These are phyloP conservation scores for Mythimna ferrago DNA, from an alignment of 2,888 invertebrate genomes.

Conservation along the genomic window DNA sequence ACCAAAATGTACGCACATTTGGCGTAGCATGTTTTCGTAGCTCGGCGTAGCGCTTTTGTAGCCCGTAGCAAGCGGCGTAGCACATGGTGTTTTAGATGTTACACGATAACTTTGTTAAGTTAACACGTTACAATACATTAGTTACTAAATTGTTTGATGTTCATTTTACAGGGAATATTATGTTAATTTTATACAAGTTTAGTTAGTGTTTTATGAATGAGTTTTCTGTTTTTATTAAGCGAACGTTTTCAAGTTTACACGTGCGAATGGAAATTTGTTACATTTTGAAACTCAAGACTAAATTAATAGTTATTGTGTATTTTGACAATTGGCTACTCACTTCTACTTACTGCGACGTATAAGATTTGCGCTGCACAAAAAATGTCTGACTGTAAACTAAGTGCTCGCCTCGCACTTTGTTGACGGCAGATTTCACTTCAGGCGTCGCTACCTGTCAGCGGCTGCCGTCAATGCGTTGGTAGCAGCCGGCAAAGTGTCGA, in stretches of 20 bases:
- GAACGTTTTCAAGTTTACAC: neutral
- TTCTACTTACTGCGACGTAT: too few species aligned
- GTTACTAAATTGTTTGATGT: slow-evolving; percentile 2
- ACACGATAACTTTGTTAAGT: slow-evolving; percentile 26
- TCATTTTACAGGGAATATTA: neutral
- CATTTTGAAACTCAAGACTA: too few species aligned
- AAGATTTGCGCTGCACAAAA: too few species aligned
- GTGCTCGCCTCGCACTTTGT: too few species aligned
- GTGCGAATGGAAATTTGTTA: neutral
- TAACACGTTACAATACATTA: slow-evolving; percentile 20
- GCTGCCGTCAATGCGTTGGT: too few species aligned
- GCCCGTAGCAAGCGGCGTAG: slow-evolving; percentile 47
- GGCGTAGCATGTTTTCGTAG: slow-evolving; percentile 44
- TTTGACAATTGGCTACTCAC: too few species aligned
- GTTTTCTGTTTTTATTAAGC: neutral
- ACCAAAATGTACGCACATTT: slow-evolving; percentile 38
- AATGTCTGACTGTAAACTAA: too few species aligned
- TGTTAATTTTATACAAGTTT: neutral
- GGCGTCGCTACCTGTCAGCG: too few species aligned
- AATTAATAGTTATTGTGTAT: too few species aligned
- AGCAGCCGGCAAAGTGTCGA: too few species aligned
- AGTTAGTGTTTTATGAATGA: neutral
- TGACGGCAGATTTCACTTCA: too few species aligned
- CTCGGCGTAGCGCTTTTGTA: slow-evolving; percentile 47
- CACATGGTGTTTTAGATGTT: slow-evolving; percentile 31